These are phyloP conservation scores for Probaryconus sp. DNA, from an alignment of 1,140 invertebrate species.

Conservation along the genomic window DNA sequence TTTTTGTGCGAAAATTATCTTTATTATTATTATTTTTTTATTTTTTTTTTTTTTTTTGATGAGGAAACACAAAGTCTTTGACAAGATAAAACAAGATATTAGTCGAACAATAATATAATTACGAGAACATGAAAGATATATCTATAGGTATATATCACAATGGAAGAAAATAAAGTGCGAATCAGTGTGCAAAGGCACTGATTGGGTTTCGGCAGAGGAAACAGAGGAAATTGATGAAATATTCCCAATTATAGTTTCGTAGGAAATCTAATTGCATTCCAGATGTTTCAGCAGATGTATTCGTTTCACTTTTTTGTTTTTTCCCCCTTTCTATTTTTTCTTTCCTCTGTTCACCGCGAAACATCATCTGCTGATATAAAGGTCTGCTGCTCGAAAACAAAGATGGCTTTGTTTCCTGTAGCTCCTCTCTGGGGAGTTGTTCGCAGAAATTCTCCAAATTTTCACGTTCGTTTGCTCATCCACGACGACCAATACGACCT, in stretches of 20 bases:
- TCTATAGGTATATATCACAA: neutral
- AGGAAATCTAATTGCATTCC: conserved; percentile 47
- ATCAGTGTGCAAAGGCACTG: conserved; percentile 23
- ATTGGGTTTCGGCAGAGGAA: conserved; percentile 18
- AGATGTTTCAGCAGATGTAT: conserved; percentile 45
- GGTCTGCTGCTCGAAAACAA: conserved; percentile 35
- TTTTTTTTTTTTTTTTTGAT: too few relatives aligned
- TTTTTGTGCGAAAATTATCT: too few relatives aligned
- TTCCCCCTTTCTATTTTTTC: too few relatives aligned
- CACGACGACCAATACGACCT: conserved; percentile 43
- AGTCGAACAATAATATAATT: neutral
- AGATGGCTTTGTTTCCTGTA: conserved; percentile 50
- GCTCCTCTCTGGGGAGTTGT: conserved; percentile 46
- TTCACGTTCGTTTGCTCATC: conserved; percentile 48
- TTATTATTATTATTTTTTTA: too few relatives aligned
- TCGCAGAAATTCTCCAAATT: conserved; percentile 39
- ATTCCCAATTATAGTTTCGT: conserved; percentile 47
- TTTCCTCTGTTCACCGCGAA: conserved; percentile 38
- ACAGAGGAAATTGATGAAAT: conserved; percentile 44
- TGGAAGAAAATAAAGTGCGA: conserved; percentile 24
- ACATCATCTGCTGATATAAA: conserved; percentile 28
- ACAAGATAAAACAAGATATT: neutral
- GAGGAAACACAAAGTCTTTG: neutral
- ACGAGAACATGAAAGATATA: neutral
- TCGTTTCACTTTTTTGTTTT: too few relatives aligned